A percentile compares a stretch with the other conserved stretches of the same genome.
These are phyloP conservation scores for Pachypanchax playfairii DNA, from an alignment of 2,113 vertebrate genomes.

Conservation along the genomic window DNA sequence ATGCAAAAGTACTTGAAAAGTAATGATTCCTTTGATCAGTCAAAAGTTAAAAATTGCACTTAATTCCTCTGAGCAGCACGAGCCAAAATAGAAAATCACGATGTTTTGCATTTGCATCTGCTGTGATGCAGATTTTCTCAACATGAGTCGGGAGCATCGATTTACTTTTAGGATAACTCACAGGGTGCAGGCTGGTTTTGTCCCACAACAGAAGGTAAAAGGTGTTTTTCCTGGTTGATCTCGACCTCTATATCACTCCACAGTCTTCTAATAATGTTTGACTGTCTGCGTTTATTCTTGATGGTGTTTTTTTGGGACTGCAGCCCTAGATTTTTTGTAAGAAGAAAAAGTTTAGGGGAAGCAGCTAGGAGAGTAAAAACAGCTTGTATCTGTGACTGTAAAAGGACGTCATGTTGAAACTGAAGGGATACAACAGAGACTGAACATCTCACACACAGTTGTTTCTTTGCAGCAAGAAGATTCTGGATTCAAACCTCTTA, in stretches of 20 bases:
- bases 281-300: conserved; percentile 53
- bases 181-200: conserved; percentile 11
- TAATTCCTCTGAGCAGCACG: too few relatives aligned
- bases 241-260: background rate
- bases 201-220: background rate
- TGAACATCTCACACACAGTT: too few relatives aligned
- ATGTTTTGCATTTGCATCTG: background rate
- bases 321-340: too few relatives aligned
- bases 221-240: conserved; percentile 42
- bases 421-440: conserved; percentile 19
- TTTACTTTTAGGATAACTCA: conserved; percentile 20
- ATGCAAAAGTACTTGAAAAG: background rate
- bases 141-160: conserved; percentile 1
- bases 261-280: conserved; percentile 45
- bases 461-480: too few relatives aligned
- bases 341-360: conserved; percentile 34
- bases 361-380: conserved; percentile 29
- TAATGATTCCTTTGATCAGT: too few relatives aligned
- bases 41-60: too few relatives aligned
- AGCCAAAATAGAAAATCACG: background rate
- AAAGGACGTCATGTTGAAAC: conserved; percentile 20
- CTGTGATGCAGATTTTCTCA: background rate
- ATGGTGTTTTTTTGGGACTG: conserved; percentile 40
- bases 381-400: conserved; percentile 29
- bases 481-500: too few relatives aligned